Base-by-base conservation (phyloP, 2,113 vertebrate genomes). In the Nerophis ophidion region DNA sequence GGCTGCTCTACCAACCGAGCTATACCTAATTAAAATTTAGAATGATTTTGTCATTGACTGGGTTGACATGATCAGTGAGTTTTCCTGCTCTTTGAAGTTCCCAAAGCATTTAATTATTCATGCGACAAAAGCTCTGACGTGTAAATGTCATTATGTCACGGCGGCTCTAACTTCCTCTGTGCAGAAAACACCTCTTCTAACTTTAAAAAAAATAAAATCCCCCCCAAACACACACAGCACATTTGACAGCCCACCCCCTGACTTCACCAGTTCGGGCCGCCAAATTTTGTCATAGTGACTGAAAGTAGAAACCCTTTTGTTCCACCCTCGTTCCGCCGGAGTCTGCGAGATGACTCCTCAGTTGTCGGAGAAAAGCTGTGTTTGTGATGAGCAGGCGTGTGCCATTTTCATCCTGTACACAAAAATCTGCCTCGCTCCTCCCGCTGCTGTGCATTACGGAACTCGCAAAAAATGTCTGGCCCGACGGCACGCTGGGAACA, bases 231-330 rank as follows among this genome's bases (percentile, higher is more conserved):
- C 48, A 13, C 35, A 17, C n/a, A 17, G 13, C 36, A 63, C n/a
- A 55, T 60, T 65, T 60, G 60, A 70, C 62, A 62, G 56, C 40
- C 13, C 48, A 14, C 34, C 50, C 64, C 53, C 36, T 45, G 49
- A 60, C 50, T 60, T 74, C 61, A 40, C 35, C n/a, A 73, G 72
- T 55, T 80, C 47, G 14, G 63, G 48, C 60, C 40, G 45, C 35
- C 7, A 1, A 61, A 38, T 17, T 40, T 19, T 72, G 50, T 56
- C 60, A 4, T 63, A 68, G 63, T 71, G 48, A 19, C 16, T 52
- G 51, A 38, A 80, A 62, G 62, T 72, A 77, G 35, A 80, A 77
- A 57, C 71, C 58, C 51, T 68, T 71, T 75, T 57, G 3, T 76
- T 47, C 59, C 59, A 63, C 62, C 53, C 64, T 53, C 71, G 51